A percentile compares a stretch with the other conserved stretches of the same genome.
Conservation (phyloP, 1,140 invertebrate species). For the Mesaphorura yosii region DNA sequence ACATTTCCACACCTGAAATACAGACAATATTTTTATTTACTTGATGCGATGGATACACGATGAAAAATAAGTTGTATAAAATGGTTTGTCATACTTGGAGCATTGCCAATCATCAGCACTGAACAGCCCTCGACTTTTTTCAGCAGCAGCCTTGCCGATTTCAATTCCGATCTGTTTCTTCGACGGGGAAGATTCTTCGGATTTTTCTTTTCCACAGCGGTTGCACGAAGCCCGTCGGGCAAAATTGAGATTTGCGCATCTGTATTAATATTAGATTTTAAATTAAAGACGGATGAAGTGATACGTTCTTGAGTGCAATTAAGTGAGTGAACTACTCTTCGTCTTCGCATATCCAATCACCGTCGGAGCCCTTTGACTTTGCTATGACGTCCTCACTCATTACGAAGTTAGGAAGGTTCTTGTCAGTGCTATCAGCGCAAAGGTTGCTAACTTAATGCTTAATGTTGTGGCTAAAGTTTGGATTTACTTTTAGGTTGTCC, state of each 20-base stretch:
- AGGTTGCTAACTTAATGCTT: too few species aligned
- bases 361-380: constrained; percentile 9
- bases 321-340: too few species aligned
- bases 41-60: too few species aligned
- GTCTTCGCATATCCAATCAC: constrained; percentile 30
- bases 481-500: too few species aligned
- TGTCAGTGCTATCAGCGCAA: too few species aligned
- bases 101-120: constrained; percentile 99
- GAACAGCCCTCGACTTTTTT: constrained; percentile 95
- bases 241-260: constrained; percentile 92
- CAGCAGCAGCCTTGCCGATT: constrained; percentile 94
- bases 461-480: too few species aligned
- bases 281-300: too few species aligned
- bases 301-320: too few species aligned
- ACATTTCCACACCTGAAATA: constrained; percentile 82
- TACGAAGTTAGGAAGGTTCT: neutral
- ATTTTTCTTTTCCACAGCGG: constrained; percentile 65
- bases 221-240: constrained; percentile 78
- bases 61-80: too few species aligned
- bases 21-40: constrained; percentile 11
- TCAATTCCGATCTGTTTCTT: constrained; percentile 90
- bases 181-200: constrained; percentile 46
- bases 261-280: constrained; percentile 39
- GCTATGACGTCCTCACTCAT: neutral
- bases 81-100: constrained; percentile 54